These are phyloP conservation scores for Elymnias hypermnestra DNA, from an alignment of 1,140 invertebrate species.

Conservation along the genomic window DNA sequence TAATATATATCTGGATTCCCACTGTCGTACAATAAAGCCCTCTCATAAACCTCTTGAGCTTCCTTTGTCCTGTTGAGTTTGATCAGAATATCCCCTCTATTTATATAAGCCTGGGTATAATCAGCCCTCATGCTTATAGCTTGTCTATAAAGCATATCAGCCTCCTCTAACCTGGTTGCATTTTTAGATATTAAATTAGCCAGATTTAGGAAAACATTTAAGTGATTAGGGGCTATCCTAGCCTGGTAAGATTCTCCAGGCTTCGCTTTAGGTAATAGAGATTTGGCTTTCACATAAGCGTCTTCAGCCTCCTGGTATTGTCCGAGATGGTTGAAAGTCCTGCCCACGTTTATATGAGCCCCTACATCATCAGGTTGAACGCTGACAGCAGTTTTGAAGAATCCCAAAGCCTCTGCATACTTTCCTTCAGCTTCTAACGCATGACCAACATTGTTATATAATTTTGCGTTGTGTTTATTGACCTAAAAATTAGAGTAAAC, in stretches of 20 bases:
- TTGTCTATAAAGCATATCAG: constrained; percentile 92
- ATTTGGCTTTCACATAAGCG: constrained; percentile 93
- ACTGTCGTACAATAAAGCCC: constrained; percentile 94
- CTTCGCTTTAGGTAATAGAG: constrained; percentile 91
- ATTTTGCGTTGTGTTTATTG: constrained; percentile 94
- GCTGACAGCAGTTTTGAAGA: constrained; percentile 94
- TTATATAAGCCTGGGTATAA: constrained; percentile 98
- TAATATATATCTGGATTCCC: constrained; percentile 98
- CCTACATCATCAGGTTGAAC: constrained; percentile 97
- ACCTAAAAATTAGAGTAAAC: constrained; percentile 78
- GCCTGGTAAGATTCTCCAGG: constrained; percentile 96
- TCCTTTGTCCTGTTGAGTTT: constrained; percentile 96
- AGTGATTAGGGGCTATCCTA: constrained; percentile 95
- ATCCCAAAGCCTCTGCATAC: constrained; percentile 91
- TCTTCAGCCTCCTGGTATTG: constrained; percentile 92
- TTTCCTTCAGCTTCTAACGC: constrained; percentile 91
- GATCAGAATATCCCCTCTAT: constrained; percentile 96
- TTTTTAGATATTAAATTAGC: constrained; percentile 97
- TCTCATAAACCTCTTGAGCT: constrained; percentile 95
- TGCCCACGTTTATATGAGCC: constrained; percentile 96
- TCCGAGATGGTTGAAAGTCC: constrained; percentile 95
- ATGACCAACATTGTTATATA: constrained; percentile 98
- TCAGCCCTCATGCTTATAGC: constrained; percentile 98
- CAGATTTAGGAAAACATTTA: constrained; percentile 97
- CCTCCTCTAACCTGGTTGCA: constrained; percentile 92